These are phyloP conservation scores for Phocoena sinus DNA, from an alignment of 2,113 vertebrate genomes.

Conservation along the genomic window DNA sequence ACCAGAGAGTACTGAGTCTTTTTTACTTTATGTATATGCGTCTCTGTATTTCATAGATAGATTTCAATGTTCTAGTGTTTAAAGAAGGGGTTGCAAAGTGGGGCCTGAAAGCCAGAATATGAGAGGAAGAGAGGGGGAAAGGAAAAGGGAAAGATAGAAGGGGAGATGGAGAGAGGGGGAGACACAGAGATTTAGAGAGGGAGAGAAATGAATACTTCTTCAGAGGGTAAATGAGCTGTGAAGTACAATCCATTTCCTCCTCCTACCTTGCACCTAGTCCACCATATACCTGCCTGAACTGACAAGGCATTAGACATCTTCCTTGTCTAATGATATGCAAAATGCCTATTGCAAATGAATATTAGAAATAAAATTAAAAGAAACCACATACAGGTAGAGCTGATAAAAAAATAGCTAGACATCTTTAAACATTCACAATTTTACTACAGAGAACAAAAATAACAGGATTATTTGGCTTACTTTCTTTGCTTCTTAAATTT, in stretches of 20 bases:
- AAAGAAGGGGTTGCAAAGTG: neutral
- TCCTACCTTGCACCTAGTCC: neutral
- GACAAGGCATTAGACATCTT: neutral
- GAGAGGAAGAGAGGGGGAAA: neutral
- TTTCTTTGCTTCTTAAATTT: neutral
- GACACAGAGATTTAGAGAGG: neutral
- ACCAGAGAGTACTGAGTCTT: neutral
- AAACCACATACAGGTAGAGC: neutral
- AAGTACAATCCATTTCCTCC: neutral
- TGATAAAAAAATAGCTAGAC: neutral
- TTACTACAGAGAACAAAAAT: neutral
- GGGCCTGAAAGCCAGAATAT: neutral
- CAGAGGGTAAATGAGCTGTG: neutral
- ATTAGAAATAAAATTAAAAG: constrained; percentile 1
- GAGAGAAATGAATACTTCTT: neutral
- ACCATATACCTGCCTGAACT: neutral
- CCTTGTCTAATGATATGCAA: neutral
- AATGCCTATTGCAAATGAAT: neutral
- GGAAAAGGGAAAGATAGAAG: neutral
- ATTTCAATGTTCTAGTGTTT: neutral
- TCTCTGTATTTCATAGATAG: neutral
- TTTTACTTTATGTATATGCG: neutral
- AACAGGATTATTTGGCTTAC: neutral
- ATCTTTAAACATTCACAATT: neutral
- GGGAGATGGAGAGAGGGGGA: accelerated